A percentile compares a stretch with the other conserved stretches of the same genome.
Evolutionary conservation across 2,797 vertebrate species (phyloP).

Genomic region (Heteromormyrus szaboi): DNA sequence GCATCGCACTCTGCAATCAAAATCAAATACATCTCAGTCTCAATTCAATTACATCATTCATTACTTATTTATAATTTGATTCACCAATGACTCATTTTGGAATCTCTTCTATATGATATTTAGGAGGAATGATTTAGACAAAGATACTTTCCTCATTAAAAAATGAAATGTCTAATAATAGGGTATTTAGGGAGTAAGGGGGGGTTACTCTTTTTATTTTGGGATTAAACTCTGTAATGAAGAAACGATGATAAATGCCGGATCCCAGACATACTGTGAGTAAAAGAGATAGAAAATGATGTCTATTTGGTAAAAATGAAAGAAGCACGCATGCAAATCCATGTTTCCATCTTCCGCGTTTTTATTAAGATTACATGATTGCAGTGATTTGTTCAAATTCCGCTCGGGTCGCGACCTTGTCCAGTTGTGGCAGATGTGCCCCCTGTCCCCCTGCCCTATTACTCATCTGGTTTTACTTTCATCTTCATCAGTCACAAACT

Average conservation of each 20-base stretch:
- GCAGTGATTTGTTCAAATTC: constrained; percentile 20
- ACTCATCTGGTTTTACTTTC: constrained; percentile 45
- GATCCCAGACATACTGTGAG: neutral
- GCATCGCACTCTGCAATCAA: neutral
- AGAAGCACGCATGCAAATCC: neutral
- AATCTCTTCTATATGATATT: neutral
- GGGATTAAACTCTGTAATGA: neutral
- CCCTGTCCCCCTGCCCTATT: constrained; percentile 32
- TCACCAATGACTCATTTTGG: constrained; percentile 1
- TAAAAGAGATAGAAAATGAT: neutral
- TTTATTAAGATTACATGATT: constrained; percentile 9
- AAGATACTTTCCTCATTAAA: neutral
- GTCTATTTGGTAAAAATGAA: neutral
- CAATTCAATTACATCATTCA: constrained; percentile 6
- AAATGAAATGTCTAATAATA: neutral
- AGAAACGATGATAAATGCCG: neutral
- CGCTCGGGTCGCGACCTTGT: constrained; percentile 3
- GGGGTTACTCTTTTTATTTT: neutral
- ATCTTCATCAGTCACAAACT: constrained; percentile 39
- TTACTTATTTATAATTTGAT: constrained; percentile 1
- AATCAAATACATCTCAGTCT: constrained; percentile 1
- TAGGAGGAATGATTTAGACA: neutral
- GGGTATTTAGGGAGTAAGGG: neutral
- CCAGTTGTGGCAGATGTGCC: constrained; percentile 60
- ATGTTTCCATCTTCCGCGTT: neutral